These are phyloP conservation scores for Yasuhikotakia modesta DNA, from an alignment of 2,797 vertebrate species.

Conservation along the genomic window DNA sequence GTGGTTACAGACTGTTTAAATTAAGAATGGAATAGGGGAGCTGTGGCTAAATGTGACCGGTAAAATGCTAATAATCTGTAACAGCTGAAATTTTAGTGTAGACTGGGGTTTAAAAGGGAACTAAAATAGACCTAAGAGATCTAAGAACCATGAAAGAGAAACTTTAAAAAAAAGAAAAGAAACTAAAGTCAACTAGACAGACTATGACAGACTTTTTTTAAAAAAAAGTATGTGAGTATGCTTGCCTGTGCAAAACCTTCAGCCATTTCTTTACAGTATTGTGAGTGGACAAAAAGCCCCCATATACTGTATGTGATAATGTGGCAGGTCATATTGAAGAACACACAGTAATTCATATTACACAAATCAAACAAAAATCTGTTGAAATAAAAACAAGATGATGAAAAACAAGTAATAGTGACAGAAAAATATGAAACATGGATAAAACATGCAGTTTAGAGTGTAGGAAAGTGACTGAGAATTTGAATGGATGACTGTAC, in stretches of 20 bases:
- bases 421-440: neutral
- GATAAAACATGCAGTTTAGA: neutral
- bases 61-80: slow-evolving; percentile 1
- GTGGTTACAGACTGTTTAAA: slow-evolving; percentile 30
- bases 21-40: neutral
- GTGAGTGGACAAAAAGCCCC: no score
- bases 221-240: no score
- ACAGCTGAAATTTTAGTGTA: slow-evolving; percentile 37
- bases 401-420: neutral
- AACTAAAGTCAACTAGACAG: neutral
- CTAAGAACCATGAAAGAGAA: no score
- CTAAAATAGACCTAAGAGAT: neutral
- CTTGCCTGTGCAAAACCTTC: no score
- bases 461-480: neutral
- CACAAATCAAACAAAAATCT: no score
- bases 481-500: slow-evolving; percentile 13
- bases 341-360: no score
- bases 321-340: no score
- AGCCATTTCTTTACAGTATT: neutral
- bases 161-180: neutral
- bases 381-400: neutral
- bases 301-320: no score
- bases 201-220: no score
- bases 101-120: neutral
- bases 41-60: neutral